Evolutionary conservation across 1,140 invertebrate species (phyloP).

Genomic region (Drosophila micromelanica): DNA sequence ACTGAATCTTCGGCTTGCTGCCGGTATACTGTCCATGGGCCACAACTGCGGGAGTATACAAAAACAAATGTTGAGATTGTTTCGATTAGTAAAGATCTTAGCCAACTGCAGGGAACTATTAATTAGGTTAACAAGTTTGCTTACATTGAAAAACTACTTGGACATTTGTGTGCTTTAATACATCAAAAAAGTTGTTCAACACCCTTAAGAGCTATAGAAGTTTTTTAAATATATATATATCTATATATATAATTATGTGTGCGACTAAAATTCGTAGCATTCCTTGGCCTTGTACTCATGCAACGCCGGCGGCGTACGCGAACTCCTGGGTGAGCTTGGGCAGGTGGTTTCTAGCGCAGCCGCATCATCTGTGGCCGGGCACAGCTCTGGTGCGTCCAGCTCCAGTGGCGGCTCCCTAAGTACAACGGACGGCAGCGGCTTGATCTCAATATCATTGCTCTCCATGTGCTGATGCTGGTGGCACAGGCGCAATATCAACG

Average conservation of each 20-base stretch:
- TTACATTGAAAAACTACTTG: constrained; percentile 38
- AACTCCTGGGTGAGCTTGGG: background rate
- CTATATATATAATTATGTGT: background rate
- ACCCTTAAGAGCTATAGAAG: constrained; percentile 51
- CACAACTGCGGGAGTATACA: constrained; percentile 35
- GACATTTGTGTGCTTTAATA: constrained; percentile 62
- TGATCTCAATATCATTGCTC: constrained; percentile 81
- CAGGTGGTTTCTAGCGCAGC: background rate
- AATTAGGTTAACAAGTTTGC: background rate
- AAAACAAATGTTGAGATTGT: background rate
- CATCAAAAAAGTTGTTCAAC: constrained; percentile 34
- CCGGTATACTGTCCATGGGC: constrained; percentile 66
- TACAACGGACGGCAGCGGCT: constrained; percentile 54
- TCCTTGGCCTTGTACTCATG: constrained; percentile 49
- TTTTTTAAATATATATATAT: constrained; percentile 10
- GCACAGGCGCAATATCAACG: constrained; percentile 71
- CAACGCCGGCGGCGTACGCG: constrained; percentile 44
- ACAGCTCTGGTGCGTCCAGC: background rate
- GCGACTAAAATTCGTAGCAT: constrained; percentile 40
- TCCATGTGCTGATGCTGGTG: constrained; percentile 80
- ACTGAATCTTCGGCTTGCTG: constrained; percentile 72
- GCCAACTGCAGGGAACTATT: background rate
- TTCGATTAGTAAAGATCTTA: background rate
- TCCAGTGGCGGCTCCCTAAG: background rate
- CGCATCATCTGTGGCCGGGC: background rate